Evolutionary conservation across 2,113 vertebrate species (phyloP), one percentile per base, ranked within the genome.

Genomic region (Psittacara wagleri): DNA sequence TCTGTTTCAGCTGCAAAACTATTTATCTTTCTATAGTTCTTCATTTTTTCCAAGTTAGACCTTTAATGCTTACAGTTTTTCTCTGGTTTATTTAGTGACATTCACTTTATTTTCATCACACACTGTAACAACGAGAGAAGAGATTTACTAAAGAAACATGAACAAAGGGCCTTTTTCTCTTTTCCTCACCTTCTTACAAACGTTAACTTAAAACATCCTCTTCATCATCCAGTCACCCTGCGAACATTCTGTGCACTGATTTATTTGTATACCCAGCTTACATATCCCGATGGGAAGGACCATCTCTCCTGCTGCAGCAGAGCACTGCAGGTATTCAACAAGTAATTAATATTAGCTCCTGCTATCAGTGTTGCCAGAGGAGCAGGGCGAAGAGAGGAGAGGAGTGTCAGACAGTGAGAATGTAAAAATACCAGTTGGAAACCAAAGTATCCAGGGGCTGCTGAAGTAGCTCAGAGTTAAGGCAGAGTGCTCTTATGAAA

Each of bases 101-200:
- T 59, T 77, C 37, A 35, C 22, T 86, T 88, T 62, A 46, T 77
- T 95, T 95, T 74, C 64, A 70, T 70, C n/a, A 23, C n/a, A 24
- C 13, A 54, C 19, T 78, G 1, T 59, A 77, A 49, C 31, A 64
- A 46, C 39, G 20, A 79, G 46, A 84, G 44, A 17, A 77, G 70
- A 69, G 22, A 46, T 76, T 88, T 83, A 69, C 62, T 35, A 54
- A 57, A 79, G 51, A 87, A 72, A 73, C 6, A 10, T 19, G 28
- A 83, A 3, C n/a, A 46, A 48, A 87, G 74, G 44, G 6, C 33
- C 41, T 10, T 76, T 80, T 82, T 73, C 43, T 61, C 46, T 92
- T 85, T 68, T 80, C 11, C 39, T 81, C 49, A 15, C 41, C 25
- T 59, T 76, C 27, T 61, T 86, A 31, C 16, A 70, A 49, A 29